Evolutionary conservation across 1,140 invertebrate genomes (phyloP), one percentile per base, ranked within the genome.

Genomic region (Philotrypesis tridentata): DNA sequence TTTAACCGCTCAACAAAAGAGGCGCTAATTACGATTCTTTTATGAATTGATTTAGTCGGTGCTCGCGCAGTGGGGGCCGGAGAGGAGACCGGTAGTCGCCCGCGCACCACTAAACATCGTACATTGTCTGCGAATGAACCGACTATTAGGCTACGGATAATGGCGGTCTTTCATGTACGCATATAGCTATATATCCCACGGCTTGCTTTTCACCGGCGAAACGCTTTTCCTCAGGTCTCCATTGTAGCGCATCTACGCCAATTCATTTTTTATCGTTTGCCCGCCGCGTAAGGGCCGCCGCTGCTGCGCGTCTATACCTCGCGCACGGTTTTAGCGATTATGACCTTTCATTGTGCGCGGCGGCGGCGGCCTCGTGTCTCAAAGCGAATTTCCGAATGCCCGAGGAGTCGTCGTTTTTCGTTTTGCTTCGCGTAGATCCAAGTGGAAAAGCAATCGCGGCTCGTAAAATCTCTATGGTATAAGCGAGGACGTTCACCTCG

Each of bases 1-100:
- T 72, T 25, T 4, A 84, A 74, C 6, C 84, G 80, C 70, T 55
- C 81, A 85, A 89, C 88, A 89, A 89, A 89, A 88, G 88, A 85
- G 85, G 14, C 83, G 87, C 88, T 90, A 90, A 90, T 90, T 90
- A 87, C 84, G 86, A 89, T 89, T 90, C 88, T 90, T 90, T 90
- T 90, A 90, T 90, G 89, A 90, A 88, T 87, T 87, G 88, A 90
- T 90, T 90, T 87, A 89, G 87, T 85, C 83, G 86, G 84, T 85
- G 14, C 14, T 27, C 61, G 29, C 33, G n/a, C n/a, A 17, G 25
- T n/a, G 6, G 17, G 23, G 14, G 33, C 8, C 40, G 12, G 37
- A 72, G 48, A 80, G 78, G 84, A 83, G 80, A 84, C 86, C 87
- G 87, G 85, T 85, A 85, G 85, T 85, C 83, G 83, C 85, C 61